Conservation (phyloP, 2,113 vertebrate species). For the Antechinus flavipes region DNA sequence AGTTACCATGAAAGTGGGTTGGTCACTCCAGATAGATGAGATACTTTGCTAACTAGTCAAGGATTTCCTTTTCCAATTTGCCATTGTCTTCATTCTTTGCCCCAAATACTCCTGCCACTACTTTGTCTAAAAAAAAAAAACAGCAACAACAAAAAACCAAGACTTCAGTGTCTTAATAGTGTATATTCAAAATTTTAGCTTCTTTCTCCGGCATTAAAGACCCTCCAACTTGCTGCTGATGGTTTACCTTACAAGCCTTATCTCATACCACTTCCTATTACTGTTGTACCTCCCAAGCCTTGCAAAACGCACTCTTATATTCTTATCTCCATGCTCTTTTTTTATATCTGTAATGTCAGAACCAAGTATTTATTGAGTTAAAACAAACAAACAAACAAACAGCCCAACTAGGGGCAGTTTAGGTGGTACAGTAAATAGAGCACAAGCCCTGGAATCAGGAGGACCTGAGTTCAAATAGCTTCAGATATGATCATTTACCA, state of each 20-base stretch:
- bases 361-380: not conserved
- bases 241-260: not conserved
- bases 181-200: not conserved
- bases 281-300: not conserved
- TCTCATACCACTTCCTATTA: not conserved
- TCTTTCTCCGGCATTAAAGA: not conserved
- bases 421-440: too few relatives aligned
- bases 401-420: too few relatives aligned
- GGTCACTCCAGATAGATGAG: not conserved
- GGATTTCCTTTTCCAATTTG: not conserved
- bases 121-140: not conserved
- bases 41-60: not conserved
- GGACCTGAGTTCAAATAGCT: too few relatives aligned
- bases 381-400: too few relatives aligned
- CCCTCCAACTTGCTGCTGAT: not conserved
- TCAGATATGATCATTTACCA: too few relatives aligned
- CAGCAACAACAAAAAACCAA: too few relatives aligned
- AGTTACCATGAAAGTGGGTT: not conserved
- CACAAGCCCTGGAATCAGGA: too few relatives aligned
- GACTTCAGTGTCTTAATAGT: not conserved
- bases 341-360: not conserved
- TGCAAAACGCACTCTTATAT: not conserved
- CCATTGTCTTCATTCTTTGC: not conserved
- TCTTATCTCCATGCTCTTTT: not conserved
- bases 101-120: not conserved